Base-by-base conservation (phyloP, 1,140 invertebrate genomes). In the Heliconius himera region DNA sequence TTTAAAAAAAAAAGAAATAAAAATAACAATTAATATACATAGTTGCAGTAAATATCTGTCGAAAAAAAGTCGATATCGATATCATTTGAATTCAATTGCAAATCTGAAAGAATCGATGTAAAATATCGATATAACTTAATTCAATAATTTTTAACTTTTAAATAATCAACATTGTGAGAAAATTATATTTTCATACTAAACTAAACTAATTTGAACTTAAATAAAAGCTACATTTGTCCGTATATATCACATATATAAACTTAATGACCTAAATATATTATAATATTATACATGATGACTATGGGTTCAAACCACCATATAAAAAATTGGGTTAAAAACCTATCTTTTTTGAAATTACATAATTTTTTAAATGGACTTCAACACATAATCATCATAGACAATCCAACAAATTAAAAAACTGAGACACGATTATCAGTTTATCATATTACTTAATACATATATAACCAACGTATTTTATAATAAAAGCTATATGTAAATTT, bases 211-310 rank as follows among this genome's bases (percentile, higher is more conserved):
- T 26, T 66, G 22, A 66, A 66, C 60, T 26, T 66, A 66, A 26
- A 66, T 60, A 66, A 66, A 66, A 66, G 26, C 60, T 66, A 26
- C 60, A 66, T 66, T 66, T 66, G 60, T 66, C 60, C 60, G 60
- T 66, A 66, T 29, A 29, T 66, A 66, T 66, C 60, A 66, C 60
- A 66, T 29, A 29, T 66, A 66, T 66, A 66, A 22, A 29, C 60
- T 66, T 66, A 66, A 3, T 13, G 13, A 66, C 3, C n/a, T 38
- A 11, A 20, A 72, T 29, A 38, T 38, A n/a, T 56, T 56, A 56
- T 22, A n/a, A 56, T 22, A 8, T 56, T 56, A 8, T 56, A 18
- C 6, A 51, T 51, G 18, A 13, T 51, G 4, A 51, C 18, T 16
- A 16, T 51, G 49, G 49, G 49, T 51, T 33, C 5, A 33, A 33